These are phyloP conservation scores for Ceuthmochares aereus DNA, from an alignment of 2,113 vertebrate species.

Conservation along the genomic window DNA sequence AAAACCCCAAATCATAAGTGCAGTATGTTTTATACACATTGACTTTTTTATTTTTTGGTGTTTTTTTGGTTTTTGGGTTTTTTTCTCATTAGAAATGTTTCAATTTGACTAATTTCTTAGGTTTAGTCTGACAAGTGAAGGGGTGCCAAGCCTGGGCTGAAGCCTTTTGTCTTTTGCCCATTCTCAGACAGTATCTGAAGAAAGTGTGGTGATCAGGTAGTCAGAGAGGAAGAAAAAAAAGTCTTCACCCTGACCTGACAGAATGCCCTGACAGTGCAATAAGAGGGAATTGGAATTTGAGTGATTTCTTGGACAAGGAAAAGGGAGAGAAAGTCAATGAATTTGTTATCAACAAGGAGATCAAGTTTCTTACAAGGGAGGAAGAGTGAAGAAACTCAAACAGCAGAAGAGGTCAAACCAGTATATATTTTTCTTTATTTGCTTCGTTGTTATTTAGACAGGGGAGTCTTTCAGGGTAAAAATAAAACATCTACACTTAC, in stretches of 20 bases:
- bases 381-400: background rate
- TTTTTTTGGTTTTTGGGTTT: too few relatives aligned
- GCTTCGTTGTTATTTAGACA: background rate
- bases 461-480: background rate
- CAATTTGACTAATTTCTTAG: rapidly evolving
- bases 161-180: background rate
- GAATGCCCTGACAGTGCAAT: background rate
- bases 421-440: background rate
- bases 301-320: background rate
- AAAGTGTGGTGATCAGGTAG: rapidly evolving
- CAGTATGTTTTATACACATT: rapidly evolving
- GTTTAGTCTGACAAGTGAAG: rapidly evolving
- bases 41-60: too few relatives aligned
- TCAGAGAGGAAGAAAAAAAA: background rate
- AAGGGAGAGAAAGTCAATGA: background rate
- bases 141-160: rapidly evolving
- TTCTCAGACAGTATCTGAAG: background rate
- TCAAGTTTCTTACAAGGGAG: background rate
- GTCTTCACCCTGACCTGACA: background rate
- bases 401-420: background rate
- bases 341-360: background rate
- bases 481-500: background rate
- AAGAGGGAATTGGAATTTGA: background rate
- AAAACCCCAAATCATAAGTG: background rate
- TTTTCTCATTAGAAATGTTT: background rate